These are phyloP conservation scores for Eupithecia subfuscata DNA, from an alignment of 2,888 invertebrate species.

Conservation along the genomic window DNA sequence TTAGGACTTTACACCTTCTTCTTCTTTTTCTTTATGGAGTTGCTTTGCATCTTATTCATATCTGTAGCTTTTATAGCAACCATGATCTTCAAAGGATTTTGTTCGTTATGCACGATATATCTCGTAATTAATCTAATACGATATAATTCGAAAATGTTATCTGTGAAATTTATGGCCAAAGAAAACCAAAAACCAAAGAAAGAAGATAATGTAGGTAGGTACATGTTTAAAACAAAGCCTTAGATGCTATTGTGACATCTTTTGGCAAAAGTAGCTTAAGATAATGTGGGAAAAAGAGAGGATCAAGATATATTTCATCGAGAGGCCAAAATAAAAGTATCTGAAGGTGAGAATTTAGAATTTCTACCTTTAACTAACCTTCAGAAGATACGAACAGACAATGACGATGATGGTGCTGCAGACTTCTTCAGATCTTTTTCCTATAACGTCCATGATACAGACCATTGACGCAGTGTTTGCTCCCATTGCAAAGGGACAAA, in stretches of 20 bases:
- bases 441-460: constrained; percentile 7
- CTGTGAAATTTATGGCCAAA: too few relatives aligned
- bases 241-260: too few relatives aligned
- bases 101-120: not conserved
- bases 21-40: not conserved
- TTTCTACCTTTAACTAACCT: not conserved
- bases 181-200: too few relatives aligned
- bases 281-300: too few relatives aligned
- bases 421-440: not conserved
- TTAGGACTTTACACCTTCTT: not conserved
- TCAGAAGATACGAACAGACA: not conserved
- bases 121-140: not conserved
- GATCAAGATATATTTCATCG: too few relatives aligned
- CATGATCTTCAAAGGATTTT: not conserved
- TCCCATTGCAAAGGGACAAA: constrained; percentile 30
- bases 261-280: too few relatives aligned
- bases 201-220: too few relatives aligned
- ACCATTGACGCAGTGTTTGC: constrained; percentile 15
- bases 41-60: not conserved
- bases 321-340: not conserved
- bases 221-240: too few relatives aligned
- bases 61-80: not conserved
- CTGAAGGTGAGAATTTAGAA: not conserved
- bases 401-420: not conserved
- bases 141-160: not conserved